Evolutionary conservation across 2,888 invertebrate species (phyloP), one percentile per base, ranked within the genome.

Genomic region (Cristatella mucedo): DNA sequence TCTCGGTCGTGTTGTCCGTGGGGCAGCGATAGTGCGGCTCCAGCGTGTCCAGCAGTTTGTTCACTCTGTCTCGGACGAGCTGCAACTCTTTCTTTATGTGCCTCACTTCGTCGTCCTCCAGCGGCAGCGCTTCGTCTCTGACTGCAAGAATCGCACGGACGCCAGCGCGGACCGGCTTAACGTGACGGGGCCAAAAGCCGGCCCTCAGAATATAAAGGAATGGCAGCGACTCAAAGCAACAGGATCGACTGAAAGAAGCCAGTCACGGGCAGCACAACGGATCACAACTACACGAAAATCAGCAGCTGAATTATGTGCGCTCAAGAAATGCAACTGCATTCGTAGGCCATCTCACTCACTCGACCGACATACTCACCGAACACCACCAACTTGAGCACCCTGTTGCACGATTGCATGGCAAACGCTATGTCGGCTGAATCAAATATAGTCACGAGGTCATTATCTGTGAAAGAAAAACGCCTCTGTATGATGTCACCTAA

Each of bases 381-480:
- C 5, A 36, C 24, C 13, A 36, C 36, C 5, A 36, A 18, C 15
- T 36, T 36, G n/a, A 36, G 36, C 24, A 26, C 24, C 5, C 36
- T n/a, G 4, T 22, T 36, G 24, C 36, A 36, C 5, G 24, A 26
- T 53, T 76, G 75, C 48, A 78, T 75, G 21, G 77, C 77, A 68
- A 76, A 77, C 1, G 75, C 71, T 44, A 78, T 62, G 62, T 78
- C 78, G 22, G 76, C 73, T 55, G 74, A 75, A 61, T 77, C 77
- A 63, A 75, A 74, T 51, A 78, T 76, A 33, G 77, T 77, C 46
- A 78, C 74, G 49, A 78, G 61, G 61, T 78, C 78, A 40, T 74
- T 76, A 71, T 78, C 78, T 76, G 66, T 41, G 59, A 53, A 9
- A 40, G 24, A 41, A 21, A 19, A 43, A 29, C 15, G 22, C n/a